A percentile compares a stretch with the other conserved stretches of the same genome.
phyloP scores from a whole-genome alignment of 2,113 vertebrate species.

The Poecilia latipinna region DNA sequence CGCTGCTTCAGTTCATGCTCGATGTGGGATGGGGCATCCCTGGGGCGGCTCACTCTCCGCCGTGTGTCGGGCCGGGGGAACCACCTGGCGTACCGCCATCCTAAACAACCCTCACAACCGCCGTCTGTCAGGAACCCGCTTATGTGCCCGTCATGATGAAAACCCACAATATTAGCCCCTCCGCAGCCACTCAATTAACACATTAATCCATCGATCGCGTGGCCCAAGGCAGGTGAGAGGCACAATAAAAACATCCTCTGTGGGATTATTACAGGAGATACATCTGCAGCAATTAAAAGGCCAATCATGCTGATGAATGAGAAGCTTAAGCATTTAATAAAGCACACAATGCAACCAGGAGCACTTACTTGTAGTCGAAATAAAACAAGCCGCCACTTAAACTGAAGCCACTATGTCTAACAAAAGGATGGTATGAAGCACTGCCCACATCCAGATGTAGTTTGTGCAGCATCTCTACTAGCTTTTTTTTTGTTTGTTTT shows the following conservation, averaged over 20 bases:
- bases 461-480: background rate
- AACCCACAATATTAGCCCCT: constrained; percentile 31
- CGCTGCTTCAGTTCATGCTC: constrained; percentile 45
- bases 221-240: constrained; percentile 43
- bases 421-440: background rate
- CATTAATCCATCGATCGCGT: constrained; percentile 51
- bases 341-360: constrained; percentile 27
- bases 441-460: background rate
- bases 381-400: too few species aligned
- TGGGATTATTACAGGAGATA: constrained; percentile 23
- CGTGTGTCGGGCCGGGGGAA: constrained; percentile 17
- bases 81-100: constrained; percentile 41
- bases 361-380: background rate
- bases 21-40: constrained; percentile 35
- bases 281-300: constrained; percentile 39
- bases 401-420: too few species aligned
- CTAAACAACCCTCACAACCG: constrained; percentile 9
- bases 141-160: constrained; percentile 30
- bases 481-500: too few species aligned
- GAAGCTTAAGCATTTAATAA: constrained; percentile 44
- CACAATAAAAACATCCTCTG: constrained; percentile 16
- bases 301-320: constrained; percentile 17
- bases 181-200: constrained; percentile 39
- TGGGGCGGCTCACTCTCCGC: constrained; percentile 9
- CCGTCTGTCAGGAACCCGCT: constrained; percentile 34